Conservation (phyloP, 1,140 invertebrate genomes). For the Zaprionus capensis region DNA sequence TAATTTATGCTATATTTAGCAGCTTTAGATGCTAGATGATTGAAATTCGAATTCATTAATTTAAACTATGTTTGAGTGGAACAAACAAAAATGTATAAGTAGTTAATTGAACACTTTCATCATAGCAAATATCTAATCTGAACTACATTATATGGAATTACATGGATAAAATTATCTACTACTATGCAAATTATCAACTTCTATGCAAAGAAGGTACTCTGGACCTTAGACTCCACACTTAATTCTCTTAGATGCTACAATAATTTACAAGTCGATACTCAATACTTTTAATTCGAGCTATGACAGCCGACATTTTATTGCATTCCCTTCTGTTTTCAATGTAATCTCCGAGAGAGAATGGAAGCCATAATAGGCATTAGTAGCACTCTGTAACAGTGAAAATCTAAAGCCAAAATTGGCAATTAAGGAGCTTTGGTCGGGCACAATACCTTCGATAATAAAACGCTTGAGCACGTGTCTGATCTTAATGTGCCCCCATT, state of each 20-base stretch:
- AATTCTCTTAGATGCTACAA: not conserved
- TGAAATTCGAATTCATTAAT: no score
- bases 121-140: no score
- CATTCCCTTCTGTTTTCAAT: not conserved
- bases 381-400: conserved; percentile 17
- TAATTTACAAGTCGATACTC: not conserved
- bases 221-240: not conserved
- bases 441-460: conserved; percentile 36
- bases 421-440: conserved; percentile 29
- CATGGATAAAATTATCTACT: no score
- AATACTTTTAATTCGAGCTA: not conserved
- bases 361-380: conserved; percentile 2
- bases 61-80: no score
- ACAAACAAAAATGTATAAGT: no score
- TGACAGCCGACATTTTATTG: not conserved
- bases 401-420: conserved; percentile 42
- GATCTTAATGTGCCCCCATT: conserved; percentile 37
- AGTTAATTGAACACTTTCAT: no score
- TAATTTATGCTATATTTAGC: no score
- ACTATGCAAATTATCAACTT: no score
- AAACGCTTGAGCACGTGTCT: conserved; percentile 46
- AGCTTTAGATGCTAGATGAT: no score
- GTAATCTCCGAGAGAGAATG: not conserved
- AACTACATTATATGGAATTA: no score
- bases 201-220: no score